Conservation (phyloP, 2,888 invertebrate genomes). For the Troides oblongomaculatus region DNA sequence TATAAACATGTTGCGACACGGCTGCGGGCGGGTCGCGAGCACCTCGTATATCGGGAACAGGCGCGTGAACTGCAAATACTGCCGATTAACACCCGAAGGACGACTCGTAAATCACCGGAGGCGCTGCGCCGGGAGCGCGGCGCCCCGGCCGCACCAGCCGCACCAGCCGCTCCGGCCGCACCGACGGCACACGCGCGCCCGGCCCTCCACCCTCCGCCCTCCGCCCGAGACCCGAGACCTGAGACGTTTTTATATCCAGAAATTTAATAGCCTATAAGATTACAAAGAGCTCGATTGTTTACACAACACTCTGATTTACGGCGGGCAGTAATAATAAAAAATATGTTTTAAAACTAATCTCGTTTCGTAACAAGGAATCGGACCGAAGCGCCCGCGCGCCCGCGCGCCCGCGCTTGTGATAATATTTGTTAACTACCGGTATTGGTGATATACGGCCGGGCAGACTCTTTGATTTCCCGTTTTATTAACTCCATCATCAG, state of each 20-base stretch:
- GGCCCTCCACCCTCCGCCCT: background rate
- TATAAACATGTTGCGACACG: no score
- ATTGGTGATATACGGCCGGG: conserved; percentile 48
- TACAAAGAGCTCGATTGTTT: conserved; percentile 77
- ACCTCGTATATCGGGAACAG: background rate
- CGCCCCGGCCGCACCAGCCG: conserved; percentile 50
- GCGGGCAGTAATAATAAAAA: conserved; percentile 46
- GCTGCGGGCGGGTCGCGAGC: no score
- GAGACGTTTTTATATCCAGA: conserved; percentile 64
- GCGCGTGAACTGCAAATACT: conserved; percentile 47
- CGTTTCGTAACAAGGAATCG: conserved; percentile 35
- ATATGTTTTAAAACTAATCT: conserved; percentile 40
- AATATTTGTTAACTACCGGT: conserved; percentile 65
- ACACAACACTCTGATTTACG: conserved; percentile 71
- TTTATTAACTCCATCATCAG: conserved; percentile 27
- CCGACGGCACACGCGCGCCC: conserved; percentile 27
- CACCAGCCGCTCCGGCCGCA: conserved; percentile 45
- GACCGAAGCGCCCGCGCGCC: conserved; percentile 38
- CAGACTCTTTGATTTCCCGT: conserved; percentile 36
- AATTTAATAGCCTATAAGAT: conserved; percentile 75
- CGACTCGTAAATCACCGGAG: conserved; percentile 67
- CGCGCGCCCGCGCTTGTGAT: conserved; percentile 43
- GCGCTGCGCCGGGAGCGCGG: conserved; percentile 49
- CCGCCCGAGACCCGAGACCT: conserved; percentile 10
- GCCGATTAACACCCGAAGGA: conserved; percentile 45